Conservation (phyloP, 2,797 vertebrate species). For the Erpetoichthys calabaricus region DNA sequence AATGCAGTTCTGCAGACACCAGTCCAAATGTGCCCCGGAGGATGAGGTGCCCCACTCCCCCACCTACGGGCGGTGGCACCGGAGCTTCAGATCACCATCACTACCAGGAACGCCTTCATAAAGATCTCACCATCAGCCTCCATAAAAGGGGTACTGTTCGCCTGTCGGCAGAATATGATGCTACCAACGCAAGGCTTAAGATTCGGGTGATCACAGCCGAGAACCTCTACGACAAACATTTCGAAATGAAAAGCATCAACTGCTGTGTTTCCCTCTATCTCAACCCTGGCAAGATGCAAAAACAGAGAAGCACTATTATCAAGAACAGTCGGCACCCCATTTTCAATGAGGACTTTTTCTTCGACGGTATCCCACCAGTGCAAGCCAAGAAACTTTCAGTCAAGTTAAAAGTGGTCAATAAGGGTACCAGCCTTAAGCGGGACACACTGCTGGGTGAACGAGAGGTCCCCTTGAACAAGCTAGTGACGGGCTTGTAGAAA, state of each 20-base stretch:
- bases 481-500: constrained; percentile 57
- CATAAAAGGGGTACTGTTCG: constrained; percentile 70
- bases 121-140: constrained; percentile 61
- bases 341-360: constrained; percentile 98
- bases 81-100: constrained; percentile 24
- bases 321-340: constrained; percentile 87
- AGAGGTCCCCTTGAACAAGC: constrained; percentile 66
- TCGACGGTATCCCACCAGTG: constrained; percentile 64
- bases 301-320: constrained; percentile 91
- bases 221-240: constrained; percentile 71
- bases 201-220: constrained; percentile 72
- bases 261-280: constrained; percentile 87
- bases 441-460: constrained; percentile 80
- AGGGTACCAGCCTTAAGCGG: constrained; percentile 85
- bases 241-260: constrained; percentile 77
- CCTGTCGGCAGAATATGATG: constrained; percentile 70
- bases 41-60: constrained; percentile 43
- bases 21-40: constrained; percentile 74
- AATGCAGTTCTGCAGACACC: constrained; percentile 81
- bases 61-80: constrained; percentile 25
- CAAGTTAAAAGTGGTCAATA: constrained; percentile 95
- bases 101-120: constrained; percentile 28
- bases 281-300: constrained; percentile 88
- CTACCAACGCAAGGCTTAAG: constrained; percentile 64
- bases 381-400: constrained; percentile 74